Evolutionary conservation across 1,140 invertebrate species (phyloP).

Genomic region (Ceratina calcarata): DNA sequence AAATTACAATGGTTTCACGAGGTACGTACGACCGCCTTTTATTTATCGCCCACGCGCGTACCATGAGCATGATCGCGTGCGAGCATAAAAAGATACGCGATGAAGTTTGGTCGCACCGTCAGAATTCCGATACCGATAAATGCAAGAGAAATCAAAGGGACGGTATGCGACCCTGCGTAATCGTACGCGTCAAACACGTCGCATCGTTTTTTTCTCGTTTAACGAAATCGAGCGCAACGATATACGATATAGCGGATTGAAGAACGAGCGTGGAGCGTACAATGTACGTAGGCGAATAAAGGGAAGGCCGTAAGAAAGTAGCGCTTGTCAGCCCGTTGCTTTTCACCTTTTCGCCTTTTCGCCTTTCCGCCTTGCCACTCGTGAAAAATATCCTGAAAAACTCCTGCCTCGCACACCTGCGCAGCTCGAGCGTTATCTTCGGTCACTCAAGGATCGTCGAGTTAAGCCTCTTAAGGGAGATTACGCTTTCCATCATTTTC

Average conservation of each 20-base stretch:
- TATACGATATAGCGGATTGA: neutral
- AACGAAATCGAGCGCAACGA: no score
- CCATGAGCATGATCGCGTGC: neutral
- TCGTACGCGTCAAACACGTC: no score
- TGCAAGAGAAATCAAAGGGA: no score
- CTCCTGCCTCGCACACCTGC: constrained; percentile 22
- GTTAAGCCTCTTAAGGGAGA: constrained; percentile 68
- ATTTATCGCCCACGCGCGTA: neutral
- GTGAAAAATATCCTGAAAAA: constrained; percentile 37
- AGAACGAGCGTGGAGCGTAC: neutral
- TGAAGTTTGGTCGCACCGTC: neutral
- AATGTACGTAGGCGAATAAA: neutral
- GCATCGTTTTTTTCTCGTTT: no score
- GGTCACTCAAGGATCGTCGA: constrained; percentile 61
- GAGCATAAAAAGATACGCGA: no score
- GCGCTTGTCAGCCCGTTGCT: neutral
- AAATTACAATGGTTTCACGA: constrained; percentile 84
- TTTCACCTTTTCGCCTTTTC: neutral
- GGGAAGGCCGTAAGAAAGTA: neutral
- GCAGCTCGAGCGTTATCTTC: constrained; percentile 53
- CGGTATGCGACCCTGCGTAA: no score
- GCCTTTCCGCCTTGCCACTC: constrained; percentile 5
- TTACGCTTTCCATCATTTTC: constrained; percentile 64
- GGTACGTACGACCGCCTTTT: constrained; percentile 69
- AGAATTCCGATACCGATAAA: no score